Base-by-base conservation (phyloP, 1,140 invertebrate species). In the Thrips palmi region DNA sequence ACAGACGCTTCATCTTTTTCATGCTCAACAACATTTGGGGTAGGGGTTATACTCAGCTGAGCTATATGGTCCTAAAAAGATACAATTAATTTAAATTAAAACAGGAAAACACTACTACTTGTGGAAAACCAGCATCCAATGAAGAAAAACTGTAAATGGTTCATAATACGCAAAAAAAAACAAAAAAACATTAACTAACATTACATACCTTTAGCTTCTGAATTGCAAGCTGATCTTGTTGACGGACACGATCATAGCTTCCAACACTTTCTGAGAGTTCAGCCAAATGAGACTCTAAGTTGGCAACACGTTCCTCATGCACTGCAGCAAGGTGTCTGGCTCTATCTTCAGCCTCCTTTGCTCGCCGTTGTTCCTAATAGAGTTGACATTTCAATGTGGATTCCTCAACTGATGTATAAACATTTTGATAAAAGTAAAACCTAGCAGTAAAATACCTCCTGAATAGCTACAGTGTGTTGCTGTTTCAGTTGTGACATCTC, bases 201-300 rank as follows among this genome's bases (percentile, higher is more conserved):
- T 20, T 12, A 27, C 24, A 20, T 40, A 45, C 46, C 45, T 79
- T 75, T 2, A 86, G 55, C 46, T 71, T 70, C 42, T 74, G 68
- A 50, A 87, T 85, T 17, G 68, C 67, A 39, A 69, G 58, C 52
- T 81, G 77, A 58, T 87, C 82, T 45, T 72, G 67, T 35, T 77
- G 67, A 25, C 77, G 57, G 4, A 74, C 49, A 39, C 74, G 63
- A 49, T 87, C 81, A 47, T 85, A 85, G 43, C 70, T 69, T 2
- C 82, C 83, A 21, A 87, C 71, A 0, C 72, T 77, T 36, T 71
- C 67, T 0, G 80, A 85, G 6, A 88, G 58, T 52, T 88, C 81
- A 0, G 82, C 78, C 8, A 89, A 50, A 45, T 74, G 68, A 3
- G 70, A 65, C 58, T 89, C 84, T 33, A 89, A 63, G 35, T 69